These are phyloP conservation scores for Campaea margaritaria DNA, from an alignment of 2,888 invertebrate genomes.

Conservation along the genomic window DNA sequence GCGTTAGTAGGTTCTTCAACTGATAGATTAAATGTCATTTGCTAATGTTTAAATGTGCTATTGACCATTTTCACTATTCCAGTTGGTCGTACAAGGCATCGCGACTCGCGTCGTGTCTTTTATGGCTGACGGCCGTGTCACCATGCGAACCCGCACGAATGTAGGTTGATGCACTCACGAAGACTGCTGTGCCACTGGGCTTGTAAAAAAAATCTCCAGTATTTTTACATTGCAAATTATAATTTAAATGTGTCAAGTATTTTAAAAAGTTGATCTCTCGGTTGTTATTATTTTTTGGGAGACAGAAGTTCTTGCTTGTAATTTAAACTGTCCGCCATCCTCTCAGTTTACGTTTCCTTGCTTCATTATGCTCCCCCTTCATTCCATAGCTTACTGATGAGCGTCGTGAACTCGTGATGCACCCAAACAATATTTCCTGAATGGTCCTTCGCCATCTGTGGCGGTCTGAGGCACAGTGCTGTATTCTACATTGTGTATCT, in stretches of 20 bases:
- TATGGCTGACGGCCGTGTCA: slow-evolving; percentile 43
- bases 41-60: background rate
- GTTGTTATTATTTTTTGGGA: slow-evolving; percentile 16
- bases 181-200: slow-evolving; percentile 28
- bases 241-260: slow-evolving; percentile 22
- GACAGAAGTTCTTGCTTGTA: background rate
- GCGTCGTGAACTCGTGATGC: no score
- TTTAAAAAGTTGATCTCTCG: slow-evolving; percentile 33
- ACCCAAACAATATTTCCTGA: no score
- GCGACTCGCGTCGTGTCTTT: slow-evolving; percentile 35
- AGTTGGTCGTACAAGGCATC: background rate
- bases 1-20: background rate
- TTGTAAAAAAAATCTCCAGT: slow-evolving; percentile 23
- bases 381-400: no score
- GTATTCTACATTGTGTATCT: background rate
- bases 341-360: slow-evolving; percentile 3
- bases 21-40: background rate
- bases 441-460: no score
- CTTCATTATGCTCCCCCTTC: background rate
- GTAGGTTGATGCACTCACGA: slow-evolving; percentile 55
- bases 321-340: slow-evolving; percentile 4
- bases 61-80: background rate
- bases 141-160: slow-evolving; percentile 41
- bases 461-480: no score
- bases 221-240: slow-evolving; percentile 28